phyloP scores from a whole-genome alignment of 2,113 vertebrate species.

The Coturnix japonica region DNA sequence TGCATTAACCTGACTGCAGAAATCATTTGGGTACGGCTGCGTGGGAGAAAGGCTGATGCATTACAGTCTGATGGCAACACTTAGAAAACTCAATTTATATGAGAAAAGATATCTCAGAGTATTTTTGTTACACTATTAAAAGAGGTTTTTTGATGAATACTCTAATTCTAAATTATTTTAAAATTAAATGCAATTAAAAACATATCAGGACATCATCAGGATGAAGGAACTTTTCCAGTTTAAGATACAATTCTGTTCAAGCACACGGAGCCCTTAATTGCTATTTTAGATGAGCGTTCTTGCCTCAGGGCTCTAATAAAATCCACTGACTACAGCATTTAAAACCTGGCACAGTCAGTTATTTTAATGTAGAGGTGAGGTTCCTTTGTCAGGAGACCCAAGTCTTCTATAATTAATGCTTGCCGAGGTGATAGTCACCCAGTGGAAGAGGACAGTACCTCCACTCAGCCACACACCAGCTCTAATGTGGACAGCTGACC shows the following conservation, averaged over 20 bases:
- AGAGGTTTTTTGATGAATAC: not conserved
- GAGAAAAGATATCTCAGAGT: not conserved
- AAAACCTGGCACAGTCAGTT: not conserved
- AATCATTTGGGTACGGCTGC: not conserved
- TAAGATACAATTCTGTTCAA: not conserved
- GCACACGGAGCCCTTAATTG: not conserved
- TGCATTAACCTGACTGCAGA: not conserved
- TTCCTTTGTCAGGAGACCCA: not conserved
- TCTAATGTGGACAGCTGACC: not conserved
- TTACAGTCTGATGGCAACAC: not conserved
- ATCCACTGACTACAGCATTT: not conserved
- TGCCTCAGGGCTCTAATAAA: not conserved
- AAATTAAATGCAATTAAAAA: not conserved
- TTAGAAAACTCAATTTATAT: not conserved
- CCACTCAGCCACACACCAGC: not conserved
- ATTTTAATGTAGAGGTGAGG: not conserved
- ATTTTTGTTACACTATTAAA: not conserved
- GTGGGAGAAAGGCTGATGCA: not conserved
- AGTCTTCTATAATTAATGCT: not conserved
- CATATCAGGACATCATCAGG: not conserved
- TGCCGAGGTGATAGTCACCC: not conserved
- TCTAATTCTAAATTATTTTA: not conserved
- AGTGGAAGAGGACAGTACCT: not conserved
- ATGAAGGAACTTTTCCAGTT: not conserved
- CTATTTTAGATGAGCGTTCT: constrained; percentile 2